Conservation (phyloP, 2,797 vertebrate species). For the Otus scops region DNA sequence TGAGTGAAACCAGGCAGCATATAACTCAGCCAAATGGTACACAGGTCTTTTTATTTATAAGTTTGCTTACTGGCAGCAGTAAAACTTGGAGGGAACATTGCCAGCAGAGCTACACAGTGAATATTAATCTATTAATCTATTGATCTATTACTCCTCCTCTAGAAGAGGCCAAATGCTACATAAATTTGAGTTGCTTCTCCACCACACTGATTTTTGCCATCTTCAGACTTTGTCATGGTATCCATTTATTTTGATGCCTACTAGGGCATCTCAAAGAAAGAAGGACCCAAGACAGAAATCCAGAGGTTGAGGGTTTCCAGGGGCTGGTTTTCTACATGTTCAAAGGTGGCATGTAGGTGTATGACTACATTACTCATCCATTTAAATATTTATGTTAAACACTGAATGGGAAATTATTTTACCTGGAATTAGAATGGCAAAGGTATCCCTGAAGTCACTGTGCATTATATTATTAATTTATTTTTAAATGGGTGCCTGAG, state of each 20-base stretch:
- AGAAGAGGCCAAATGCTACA: not conserved
- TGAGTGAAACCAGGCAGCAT: not conserved
- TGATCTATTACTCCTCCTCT: not conserved
- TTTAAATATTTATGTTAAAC: not conserved
- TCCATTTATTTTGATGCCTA: not conserved
- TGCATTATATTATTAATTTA: not conserved
- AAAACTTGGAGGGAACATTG: not conserved
- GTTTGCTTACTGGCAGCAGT: not conserved
- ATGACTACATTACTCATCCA: not conserved
- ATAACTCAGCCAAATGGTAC: constrained; percentile 10
- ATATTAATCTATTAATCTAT: not conserved
- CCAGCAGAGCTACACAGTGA: not conserved
- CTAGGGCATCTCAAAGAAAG: not conserved
- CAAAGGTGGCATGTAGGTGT: not conserved
- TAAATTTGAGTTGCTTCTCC: not conserved
- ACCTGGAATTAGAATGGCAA: not conserved
- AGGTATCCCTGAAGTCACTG: not conserved
- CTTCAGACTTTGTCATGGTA: not conserved
- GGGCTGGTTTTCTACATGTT: not conserved
- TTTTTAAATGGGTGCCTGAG: not conserved
- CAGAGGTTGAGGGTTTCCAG: not conserved
- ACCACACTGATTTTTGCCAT: not conserved
- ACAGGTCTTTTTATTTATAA: constrained; percentile 14
- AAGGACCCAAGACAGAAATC: not conserved
- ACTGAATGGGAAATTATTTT: not conserved